These are phyloP conservation scores for Phragmatobia fuliginosa DNA, from an alignment of 2,888 invertebrate species.

Conservation along the genomic window DNA sequence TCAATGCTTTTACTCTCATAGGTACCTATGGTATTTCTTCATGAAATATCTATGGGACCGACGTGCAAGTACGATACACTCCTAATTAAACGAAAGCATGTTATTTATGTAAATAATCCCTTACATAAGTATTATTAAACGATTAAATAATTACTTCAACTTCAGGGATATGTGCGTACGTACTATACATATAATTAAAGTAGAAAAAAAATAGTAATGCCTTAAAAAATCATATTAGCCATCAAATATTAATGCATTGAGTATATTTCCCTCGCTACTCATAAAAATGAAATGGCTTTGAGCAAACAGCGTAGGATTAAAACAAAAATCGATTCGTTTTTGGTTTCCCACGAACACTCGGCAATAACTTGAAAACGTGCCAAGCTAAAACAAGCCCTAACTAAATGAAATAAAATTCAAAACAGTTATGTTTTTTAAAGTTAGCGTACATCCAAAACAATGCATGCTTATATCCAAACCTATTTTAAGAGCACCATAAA, in stretches of 20 bases:
- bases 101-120: no score
- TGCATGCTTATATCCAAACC: conserved; percentile 47
- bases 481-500: conserved; percentile 46
- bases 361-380: conserved; percentile 13
- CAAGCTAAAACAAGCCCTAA: conserved; percentile 30
- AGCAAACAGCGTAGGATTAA: conserved; percentile 42
- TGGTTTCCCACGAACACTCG: conserved; percentile 48
- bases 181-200: neutral
- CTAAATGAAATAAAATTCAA: conserved; percentile 17
- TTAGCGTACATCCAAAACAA: conserved; percentile 44
- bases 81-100: no score
- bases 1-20: no score
- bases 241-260: conserved; percentile 15
- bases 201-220: neutral
- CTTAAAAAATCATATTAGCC: neutral
- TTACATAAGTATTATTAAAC: no score
- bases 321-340: conserved; percentile 47
- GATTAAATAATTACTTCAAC: neutral
- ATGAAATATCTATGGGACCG: no score
- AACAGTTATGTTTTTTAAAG: conserved; percentile 11
- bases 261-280: conserved; percentile 31
- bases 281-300: conserved; percentile 44
- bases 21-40: no score
- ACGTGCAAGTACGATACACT: no score
- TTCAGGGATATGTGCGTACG: neutral